phyloP scores from a whole-genome alignment of 2,797 vertebrate species.

The Clarias laeviceps region DNA sequence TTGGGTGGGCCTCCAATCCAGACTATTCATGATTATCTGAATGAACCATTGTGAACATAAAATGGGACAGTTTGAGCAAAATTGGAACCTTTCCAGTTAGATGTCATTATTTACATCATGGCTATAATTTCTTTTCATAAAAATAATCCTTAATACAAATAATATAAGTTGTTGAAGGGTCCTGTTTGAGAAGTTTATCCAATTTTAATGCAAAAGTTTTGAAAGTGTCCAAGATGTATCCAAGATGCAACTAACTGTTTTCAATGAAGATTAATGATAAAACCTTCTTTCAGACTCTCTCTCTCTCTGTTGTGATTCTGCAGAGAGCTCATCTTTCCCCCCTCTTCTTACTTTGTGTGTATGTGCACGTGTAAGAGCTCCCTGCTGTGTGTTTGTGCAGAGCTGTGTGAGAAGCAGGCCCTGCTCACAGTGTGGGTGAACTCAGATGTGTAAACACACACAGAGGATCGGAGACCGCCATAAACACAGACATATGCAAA shows the following conservation, averaged over 20 bases:
- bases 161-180: neutral
- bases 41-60: neutral
- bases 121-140: neutral
- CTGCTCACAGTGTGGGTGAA: slow-evolving; percentile 6
- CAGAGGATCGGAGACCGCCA: neutral
- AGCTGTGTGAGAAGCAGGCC: neutral
- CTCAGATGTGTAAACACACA: slow-evolving; percentile 19
- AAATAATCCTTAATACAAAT: neutral
- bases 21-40: slow-evolving; percentile 24
- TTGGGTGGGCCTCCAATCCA: slow-evolving; percentile 36
- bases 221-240: neutral
- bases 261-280: neutral
- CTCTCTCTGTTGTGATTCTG: neutral
- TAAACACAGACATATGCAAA: slow-evolving; percentile 16
- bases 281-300: neutral
- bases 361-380: slow-evolving; percentile 13
- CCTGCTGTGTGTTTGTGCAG: slow-evolving; percentile 24
- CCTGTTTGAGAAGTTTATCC: neutral
- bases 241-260: neutral
- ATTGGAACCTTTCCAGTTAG: neutral
- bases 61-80: neutral
- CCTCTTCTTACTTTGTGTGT: neutral
- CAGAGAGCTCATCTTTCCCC: neutral
- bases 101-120: neutral
- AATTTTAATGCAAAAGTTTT: neutral